Evolutionary conservation across 2,888 invertebrate species (phyloP), one percentile per base, ranked within the genome.

Genomic region (Clitarchus hookeri): DNA sequence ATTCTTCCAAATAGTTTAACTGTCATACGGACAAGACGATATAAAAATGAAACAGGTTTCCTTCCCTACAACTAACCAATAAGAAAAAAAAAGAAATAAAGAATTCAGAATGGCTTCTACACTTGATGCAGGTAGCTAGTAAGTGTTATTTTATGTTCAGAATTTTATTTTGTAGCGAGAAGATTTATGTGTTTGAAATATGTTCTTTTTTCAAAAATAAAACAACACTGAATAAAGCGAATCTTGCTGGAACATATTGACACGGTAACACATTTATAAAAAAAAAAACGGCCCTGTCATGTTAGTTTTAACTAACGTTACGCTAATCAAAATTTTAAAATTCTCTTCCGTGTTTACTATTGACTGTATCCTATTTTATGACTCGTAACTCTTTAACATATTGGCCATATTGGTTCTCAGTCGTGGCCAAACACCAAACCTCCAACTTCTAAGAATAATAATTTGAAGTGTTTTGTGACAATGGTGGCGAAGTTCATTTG

Each of bases 11-110:
- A 65, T 65, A 6, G 65, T 65, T 65, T 65, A 19, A 0, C 65
- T 65, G 65, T 65, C 65, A 65, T 65, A 65, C 65, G 65, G n/a
- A 65, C 65, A 65, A 65, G 65, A 65, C 65, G n/a, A 65, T n/a
- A 65, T 65, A 65, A 65, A 65, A 65, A 65, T 23, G 65, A 65
- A 65, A 65, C 65, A 0, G 65, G 65, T 65, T 65, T n/a, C 65
- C 23, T 65, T 65, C 65, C 0, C 65, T 65, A 19, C n/a, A 2
- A 19, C 8, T 19, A 2, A n/a, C n/a, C 53, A n/a, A 65, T n/a
- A 65, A 53, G 12, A 53, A 53, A 53, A 53, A 16, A 65, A 65
- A 65, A 53, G 6, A 53, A 16, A 65, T 11, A 65, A 65, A n/a
- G n/a, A 16, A 16, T 19, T 65, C n/a, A 2, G n/a, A 65, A 65